Evolutionary conservation across 2,113 vertebrate species (phyloP), one percentile per base, ranked within the genome.

Genomic region (Sarotherodon lohbergeri): DNA sequence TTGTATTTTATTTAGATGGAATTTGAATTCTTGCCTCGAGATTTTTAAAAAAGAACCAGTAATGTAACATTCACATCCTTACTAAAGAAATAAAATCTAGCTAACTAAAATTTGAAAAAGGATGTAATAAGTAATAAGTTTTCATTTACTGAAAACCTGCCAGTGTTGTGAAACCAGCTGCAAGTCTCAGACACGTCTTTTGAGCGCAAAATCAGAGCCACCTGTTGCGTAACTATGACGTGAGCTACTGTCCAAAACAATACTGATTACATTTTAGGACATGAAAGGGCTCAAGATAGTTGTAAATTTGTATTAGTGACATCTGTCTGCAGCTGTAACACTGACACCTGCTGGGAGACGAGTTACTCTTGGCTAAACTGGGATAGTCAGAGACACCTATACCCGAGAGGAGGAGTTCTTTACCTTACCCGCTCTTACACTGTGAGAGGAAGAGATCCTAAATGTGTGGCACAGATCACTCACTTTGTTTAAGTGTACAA

Each of bases 341-440:
- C 95, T 96, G 96, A 96, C 96, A 96, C 95, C 96, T 96, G 94
- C 95, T 96, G 96, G 95, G 96, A 94, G 90, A 92, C 32, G 36
- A 90, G 90, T 66, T 88, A 90, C 85, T 94, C 89, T 85, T 56
- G 90, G 82, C 56, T 85, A 52, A 79, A 82, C 80, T 29, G 56
- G 87, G 73, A 48, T 83, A 91, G 82, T 83, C 54, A 84, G 57
- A 88, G 80, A 56, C 82, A 56, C 29, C n/a, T 71, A 19, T 13
- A 56, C 80, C 66, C 54, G 32, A 57, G 84, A 79, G 48, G 66
- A 82, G 19, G 3, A 17, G 19, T 85, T 61, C 48, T 76, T 43
- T 16, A 39, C 3, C 16, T 66, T 39, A 41, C 32, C 54, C 3
- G 32, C 55, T 39, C 46, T 27, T n/a, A 43, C 19, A 32, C 27